Conservation (phyloP, 2,797 vertebrate species). For the Lagorchestes hirsutus region DNA sequence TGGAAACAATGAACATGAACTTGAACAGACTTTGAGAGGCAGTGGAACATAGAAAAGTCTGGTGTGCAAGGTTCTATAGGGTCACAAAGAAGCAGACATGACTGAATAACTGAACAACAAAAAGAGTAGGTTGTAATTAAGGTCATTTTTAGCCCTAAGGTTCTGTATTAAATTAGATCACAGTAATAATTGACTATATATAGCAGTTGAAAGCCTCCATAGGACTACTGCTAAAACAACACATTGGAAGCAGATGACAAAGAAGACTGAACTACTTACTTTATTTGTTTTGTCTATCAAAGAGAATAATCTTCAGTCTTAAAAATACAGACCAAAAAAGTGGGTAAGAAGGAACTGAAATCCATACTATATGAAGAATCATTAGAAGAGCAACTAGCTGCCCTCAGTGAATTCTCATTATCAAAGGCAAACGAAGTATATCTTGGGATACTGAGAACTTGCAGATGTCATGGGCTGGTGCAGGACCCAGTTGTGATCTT, state of each 20-base stretch:
- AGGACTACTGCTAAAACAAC: background rate
- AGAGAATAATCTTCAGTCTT: background rate
- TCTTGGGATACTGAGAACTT: background rate
- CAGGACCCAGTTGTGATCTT: background rate
- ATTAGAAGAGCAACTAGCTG: background rate
- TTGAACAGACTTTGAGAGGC: background rate
- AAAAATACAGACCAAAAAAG: background rate
- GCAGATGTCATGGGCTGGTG: background rate
- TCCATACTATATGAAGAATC: background rate
- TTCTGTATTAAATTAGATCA: background rate
- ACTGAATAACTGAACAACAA: background rate
- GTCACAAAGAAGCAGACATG: background rate
- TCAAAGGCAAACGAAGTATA: background rate
- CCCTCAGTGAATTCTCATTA: background rate
- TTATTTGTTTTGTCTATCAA: background rate
- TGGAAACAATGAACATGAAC: background rate
- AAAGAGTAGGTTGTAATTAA: background rate
- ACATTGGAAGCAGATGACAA: background rate
- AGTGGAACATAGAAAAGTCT: background rate
- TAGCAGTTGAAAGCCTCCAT: background rate
- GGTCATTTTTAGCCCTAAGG: background rate
- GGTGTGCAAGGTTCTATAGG: background rate
- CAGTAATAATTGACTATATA: background rate
- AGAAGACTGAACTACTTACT: background rate
- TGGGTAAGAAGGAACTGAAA: background rate